These are phyloP conservation scores for Cephus nigrinus DNA, from an alignment of 2,888 invertebrate species.

Conservation along the genomic window DNA sequence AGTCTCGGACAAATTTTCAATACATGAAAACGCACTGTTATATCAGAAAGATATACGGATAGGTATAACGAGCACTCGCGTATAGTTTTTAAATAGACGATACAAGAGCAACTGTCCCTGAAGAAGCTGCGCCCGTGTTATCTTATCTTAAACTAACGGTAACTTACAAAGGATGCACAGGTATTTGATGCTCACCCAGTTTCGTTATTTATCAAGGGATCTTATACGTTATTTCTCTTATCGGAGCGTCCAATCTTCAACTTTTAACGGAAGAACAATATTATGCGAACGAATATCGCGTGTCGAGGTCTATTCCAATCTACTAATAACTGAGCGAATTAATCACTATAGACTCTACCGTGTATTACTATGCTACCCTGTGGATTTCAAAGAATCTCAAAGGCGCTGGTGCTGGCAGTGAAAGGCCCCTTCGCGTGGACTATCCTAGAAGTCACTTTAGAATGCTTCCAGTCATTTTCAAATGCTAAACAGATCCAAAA, in stretches of 20 bases:
- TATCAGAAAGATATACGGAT: neutral
- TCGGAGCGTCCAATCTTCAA: neutral
- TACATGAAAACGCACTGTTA: neutral
- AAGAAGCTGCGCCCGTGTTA: neutral
- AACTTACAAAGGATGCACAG: neutral
- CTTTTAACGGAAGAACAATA: neutral
- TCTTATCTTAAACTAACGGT: neutral
- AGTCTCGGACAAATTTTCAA: neutral
- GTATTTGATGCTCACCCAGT: neutral
- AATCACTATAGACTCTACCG: neutral
- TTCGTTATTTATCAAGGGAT: neutral
- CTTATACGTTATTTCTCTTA: neutral
- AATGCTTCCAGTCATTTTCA: neutral
- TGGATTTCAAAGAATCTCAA: neutral
- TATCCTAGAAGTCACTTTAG: neutral
- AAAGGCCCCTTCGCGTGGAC: neutral
- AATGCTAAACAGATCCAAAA: neutral
- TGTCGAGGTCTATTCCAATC: neutral
- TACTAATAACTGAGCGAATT: neutral
- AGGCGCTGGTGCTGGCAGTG: neutral
- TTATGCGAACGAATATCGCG: neutral
- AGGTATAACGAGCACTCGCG: neutral
- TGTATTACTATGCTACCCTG: neutral
- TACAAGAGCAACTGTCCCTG: neutral
- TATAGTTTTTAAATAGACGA: neutral